These are phyloP conservation scores for Pelagia noctiluca DNA, from an alignment of 30 jellyfish, hydroid and myxozoan genomes.

Conservation along the genomic window DNA sequence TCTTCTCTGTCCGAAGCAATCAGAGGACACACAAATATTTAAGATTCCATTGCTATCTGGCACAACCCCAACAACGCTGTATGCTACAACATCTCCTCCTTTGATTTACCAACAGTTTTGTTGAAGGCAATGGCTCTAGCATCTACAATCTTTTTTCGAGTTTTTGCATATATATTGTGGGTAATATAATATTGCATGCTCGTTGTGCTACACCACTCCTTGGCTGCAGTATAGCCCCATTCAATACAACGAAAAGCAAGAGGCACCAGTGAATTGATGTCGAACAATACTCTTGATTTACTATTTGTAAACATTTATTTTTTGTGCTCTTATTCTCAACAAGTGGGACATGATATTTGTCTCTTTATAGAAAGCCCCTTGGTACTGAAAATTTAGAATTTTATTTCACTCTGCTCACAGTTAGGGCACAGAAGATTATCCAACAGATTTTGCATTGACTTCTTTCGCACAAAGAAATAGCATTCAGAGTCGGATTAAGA, in stretches of 20 bases:
- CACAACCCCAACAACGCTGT: background rate
- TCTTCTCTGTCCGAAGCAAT: conserved; percentile 63
- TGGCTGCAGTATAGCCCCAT: conserved; percentile 51
- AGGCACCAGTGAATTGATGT: conserved; percentile 31
- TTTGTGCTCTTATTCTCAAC: conserved; percentile 4
- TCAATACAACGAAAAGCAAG: conserved; percentile 43
- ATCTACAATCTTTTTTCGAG: background rate
- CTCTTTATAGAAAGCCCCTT: conserved; percentile 1
- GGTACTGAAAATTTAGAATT: background rate
- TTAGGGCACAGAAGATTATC: conserved; percentile 14
- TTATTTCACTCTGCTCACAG: conserved; percentile 16
- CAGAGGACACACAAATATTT: conserved; percentile 49
- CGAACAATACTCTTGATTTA: conserved; percentile 14
- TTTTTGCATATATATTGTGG: conserved; percentile 1
- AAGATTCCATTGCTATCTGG: background rate
- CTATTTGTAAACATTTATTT: conserved; percentile 19
- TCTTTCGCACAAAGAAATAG: conserved; percentile 12
- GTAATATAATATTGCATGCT: conserved; percentile 35
- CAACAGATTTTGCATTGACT: background rate
- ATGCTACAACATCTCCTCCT: conserved; percentile 5
- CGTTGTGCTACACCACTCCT: conserved; percentile 62
- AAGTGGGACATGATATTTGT: background rate
- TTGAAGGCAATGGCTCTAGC: conserved; percentile 6
- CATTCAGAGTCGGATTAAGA: background rate
- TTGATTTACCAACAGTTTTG: background rate